Evolutionary conservation across 92 coral and sea anemone genomes (phyloP).

Genomic region (Anthopleura xanthogrammica): DNA sequence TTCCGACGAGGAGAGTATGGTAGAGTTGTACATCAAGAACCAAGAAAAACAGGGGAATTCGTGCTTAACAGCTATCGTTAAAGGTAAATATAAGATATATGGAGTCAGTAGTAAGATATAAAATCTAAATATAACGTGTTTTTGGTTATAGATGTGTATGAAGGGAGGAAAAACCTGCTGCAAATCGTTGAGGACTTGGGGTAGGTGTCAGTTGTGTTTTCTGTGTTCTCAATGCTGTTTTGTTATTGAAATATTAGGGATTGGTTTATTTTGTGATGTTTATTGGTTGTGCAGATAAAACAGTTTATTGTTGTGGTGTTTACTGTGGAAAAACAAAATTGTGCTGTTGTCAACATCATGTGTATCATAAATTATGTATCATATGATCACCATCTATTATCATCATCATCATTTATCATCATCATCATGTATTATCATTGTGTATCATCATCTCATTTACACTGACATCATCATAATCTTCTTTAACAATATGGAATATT

Average conservation of each 20-base stretch:
- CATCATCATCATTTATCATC: not conserved
- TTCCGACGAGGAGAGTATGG: slow-evolving; percentile 2
- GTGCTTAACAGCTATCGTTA: slow-evolving; percentile 11
- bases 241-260: too few relatives aligned
- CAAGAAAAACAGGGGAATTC: slow-evolving; percentile 2
- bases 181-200: slow-evolving; percentile 19
- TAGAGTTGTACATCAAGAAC: slow-evolving; percentile 23
- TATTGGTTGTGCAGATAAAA: too few relatives aligned
- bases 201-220: not conserved
- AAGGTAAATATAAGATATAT: slow-evolving; percentile 13
- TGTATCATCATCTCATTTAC: not conserved
- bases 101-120: not conserved
- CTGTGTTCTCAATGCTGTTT: not conserved
- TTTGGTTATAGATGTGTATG: slow-evolving; percentile 22
- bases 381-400: not conserved
- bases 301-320: too few relatives aligned
- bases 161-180: not conserved
- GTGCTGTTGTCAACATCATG: not conserved
- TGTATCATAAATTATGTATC: not conserved
- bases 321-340: too few relatives aligned
- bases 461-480: not conserved
- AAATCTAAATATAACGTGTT: not conserved
- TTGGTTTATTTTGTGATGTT: too few relatives aligned
- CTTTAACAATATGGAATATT: not conserved
- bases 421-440: not conserved